Base-by-base conservation (phyloP, 2,113 vertebrate species). In the Argyrosomus japonicus region DNA sequence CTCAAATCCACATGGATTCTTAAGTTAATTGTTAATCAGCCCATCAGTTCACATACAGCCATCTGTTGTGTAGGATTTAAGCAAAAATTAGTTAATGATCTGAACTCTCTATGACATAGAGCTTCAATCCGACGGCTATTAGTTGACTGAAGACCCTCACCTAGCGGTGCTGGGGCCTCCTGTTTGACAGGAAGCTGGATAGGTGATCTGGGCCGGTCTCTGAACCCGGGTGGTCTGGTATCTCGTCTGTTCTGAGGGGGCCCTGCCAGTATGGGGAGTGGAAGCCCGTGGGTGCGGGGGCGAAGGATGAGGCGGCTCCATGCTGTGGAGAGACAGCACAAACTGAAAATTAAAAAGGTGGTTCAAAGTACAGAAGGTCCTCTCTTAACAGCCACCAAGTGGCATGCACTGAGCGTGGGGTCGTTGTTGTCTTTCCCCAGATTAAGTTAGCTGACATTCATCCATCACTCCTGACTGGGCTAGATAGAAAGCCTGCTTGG, bases 231-330 rank as follows among this genome's bases (percentile, higher is more conserved):
- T 5, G 97, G 96, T 51, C 98, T 96, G 89, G 97, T 92, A 84
- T 99, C 98, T 88, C 98, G 97, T 93, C 98, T 96, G 86, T 96
- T 98, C 83, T 98, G 97, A 91, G 97, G 96, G 71, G 98, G 97
- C 97, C 97, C 93, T 97, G 97, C 98, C 98, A 99, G 93, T 97
- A 99, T 73, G 97, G 97, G 84, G 97, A 94, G 79, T 96, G 97
- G 96, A 99, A 99, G 84, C 96, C 96, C 83, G 97, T 82, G 85
- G 97, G 95, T 68, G 98, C 95, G 61, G 97, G 98, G 79, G 96
- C 95, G 88, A 97, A 99, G 89, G 96, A 95, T 75, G 97, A 96
- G 87, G 97, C 97, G 84, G 97, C 97, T 90, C 98, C 98, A 94
- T 99, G 98, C 98, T 99, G 88, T 47, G 50, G 74, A 94, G 91